Evolutionary conservation across 1,140 invertebrate species (phyloP), one percentile per base, ranked within the genome.

Genomic region (Chelonus insularis): DNA sequence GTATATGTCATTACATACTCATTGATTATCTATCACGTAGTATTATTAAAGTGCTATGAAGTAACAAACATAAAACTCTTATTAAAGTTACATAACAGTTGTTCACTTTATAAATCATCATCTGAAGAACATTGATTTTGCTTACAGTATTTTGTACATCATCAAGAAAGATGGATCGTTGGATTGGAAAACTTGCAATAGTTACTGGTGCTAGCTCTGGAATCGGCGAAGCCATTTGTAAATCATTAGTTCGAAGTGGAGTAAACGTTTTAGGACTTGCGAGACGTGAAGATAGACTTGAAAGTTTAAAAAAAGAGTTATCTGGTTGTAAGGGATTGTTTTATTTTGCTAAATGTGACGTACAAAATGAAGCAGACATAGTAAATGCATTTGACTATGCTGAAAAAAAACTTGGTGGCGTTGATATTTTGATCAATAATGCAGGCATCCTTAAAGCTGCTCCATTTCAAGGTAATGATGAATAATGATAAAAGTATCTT

Each of bases 131-230:
- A n/a, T n/a, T n/a, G n/a, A n/a, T n/a, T n/a, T n/a, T n/a, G n/a
- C n/a, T n/a, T n/a, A n/a, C 43, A 57, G 55, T 52, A 20, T 52
- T 3, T 7, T 8, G 12, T 11, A 1, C 16, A 37, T 14, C 9
- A n/a, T 50, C 11, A 32, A 20, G 5, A n/a, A 51, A 29, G 29
- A 64, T 64, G 63, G 58, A 61, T 23, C 67, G 80, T 7, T 85
- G 83, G 82, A 47, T 29, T 34, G 79, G 77, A 39, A 73, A 77
- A 32, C 76, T 83, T n/a, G 84, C 81, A 1, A 61, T 85, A 14
- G 81, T 85, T 3, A 84, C 84, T 18, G 83, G 64, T 4, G 82
- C 82, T 1, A 83, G 81, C 16, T 70, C 68, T 14, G 84, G 83
- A 4, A 84, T 84, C 29, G 84, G 84, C 1, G 72, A 72, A 7